Evolutionary conservation across 2,797 vertebrate genomes (phyloP), one percentile per base, ranked within the genome.

Genomic region (Rhynchotus rufescens): DNA sequence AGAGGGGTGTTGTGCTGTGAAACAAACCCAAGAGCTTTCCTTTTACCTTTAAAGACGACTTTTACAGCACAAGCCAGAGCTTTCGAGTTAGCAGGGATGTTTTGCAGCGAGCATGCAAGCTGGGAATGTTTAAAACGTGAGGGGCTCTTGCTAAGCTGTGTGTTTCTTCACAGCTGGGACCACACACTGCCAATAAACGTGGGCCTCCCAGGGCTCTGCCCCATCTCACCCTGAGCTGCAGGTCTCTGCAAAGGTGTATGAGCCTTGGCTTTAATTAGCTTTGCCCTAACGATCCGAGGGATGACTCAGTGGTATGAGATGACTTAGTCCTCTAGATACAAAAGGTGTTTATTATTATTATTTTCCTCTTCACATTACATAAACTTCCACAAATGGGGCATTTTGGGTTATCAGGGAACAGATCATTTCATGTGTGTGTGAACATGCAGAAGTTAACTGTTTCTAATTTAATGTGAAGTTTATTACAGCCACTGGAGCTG

Each of bases 401-500:
- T 95, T 95, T 93, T 85, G 60, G 40, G n/a, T 80, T 84, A 82
- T 79, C 84, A 80, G n/a, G 14, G 4, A 86, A 40, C 40, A 40
- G 80, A 56, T 80, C 32, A 0, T 34, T 19, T 71, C 44, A 80
- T 57, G 42, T 25, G 1, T 20, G 40, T 20, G 44, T 77, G 32
- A 66, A 83, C 64, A 57, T 64, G 74, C 61, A 85, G 91, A 93
- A 86, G 64, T 81, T 56, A 93, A 62, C 86, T 92, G 77, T 90
- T 96, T 95, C 93, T 95, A 88, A 96, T 95, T 95, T 96, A 86
- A 89, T 77, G 47, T 76, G 38, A 57, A 73, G 75, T 94, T 96
- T 95, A 85, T 95, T 84, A 78, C 67, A 42, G 64, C 71, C 71
- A 57, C 84, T 96, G 79, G 90, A 94, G 96, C 88, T 94, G 74